These are phyloP conservation scores for Philereme transversata DNA, from an alignment of 2,888 invertebrate genomes.

Conservation along the genomic window DNA sequence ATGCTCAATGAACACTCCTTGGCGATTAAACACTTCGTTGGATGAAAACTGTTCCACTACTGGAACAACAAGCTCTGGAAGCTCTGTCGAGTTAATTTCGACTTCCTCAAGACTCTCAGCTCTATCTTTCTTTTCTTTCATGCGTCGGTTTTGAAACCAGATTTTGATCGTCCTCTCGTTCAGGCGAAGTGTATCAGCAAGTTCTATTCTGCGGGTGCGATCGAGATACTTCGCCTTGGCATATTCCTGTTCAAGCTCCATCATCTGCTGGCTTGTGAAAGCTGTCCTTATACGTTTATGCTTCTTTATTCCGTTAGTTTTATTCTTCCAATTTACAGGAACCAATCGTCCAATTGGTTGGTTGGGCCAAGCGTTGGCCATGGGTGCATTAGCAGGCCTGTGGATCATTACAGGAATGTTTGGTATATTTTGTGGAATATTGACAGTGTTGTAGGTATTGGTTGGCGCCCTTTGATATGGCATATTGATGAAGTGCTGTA, in stretches of 20 bases:
- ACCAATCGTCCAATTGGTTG: conserved; percentile 38
- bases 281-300: conserved; percentile 90
- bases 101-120: conserved; percentile 56
- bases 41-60: conserved; percentile 47
- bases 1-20: conserved; percentile 48
- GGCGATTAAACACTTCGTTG: conserved; percentile 44
- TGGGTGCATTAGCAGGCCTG: conserved; percentile 17
- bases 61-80: conserved; percentile 46
- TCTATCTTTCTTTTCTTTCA: conserved; percentile 88
- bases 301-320: conserved; percentile 50
- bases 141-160: conserved; percentile 93
- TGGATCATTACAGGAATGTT: conserved; percentile 30
- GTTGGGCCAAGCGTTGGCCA: conserved; percentile 29
- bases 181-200: conserved; percentile 59
- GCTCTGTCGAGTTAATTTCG: conserved; percentile 54
- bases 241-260: conserved; percentile 90
- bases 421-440: conserved; percentile 25
- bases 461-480: conserved; percentile 25
- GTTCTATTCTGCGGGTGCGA: conserved; percentile 87
- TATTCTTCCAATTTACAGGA: conserved; percentile 43
- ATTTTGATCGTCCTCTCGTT: conserved; percentile 86
- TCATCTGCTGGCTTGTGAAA: conserved; percentile 89
- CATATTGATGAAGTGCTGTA: conserved; percentile 31
- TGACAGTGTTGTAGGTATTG: conserved; percentile 19
- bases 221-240: conserved; percentile 87